Percentiles rank a stretch among this genome's conserved stretches.
phyloP scores from a whole-genome alignment of 2,888 invertebrate species.

The Suillia variegata region DNA sequence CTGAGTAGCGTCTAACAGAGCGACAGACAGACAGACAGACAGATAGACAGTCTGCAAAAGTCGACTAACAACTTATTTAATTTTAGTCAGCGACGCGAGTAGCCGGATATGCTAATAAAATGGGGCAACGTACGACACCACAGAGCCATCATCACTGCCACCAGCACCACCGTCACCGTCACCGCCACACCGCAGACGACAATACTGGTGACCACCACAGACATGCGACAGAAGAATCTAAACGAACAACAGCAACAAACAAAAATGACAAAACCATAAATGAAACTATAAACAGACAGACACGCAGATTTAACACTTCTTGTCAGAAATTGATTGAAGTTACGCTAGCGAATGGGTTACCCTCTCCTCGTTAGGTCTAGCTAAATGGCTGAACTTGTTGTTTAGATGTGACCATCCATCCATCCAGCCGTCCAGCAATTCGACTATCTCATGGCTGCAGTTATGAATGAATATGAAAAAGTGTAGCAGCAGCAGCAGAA shows the following conservation, averaged over 20 bases:
- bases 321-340: slow-evolving; percentile 58
- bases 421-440: too few relatives aligned
- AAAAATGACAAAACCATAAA: background rate
- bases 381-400: too few relatives aligned
- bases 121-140: slow-evolving; percentile 10
- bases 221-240: slow-evolving; percentile 22
- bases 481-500: background rate
- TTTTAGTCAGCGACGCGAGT: background rate
- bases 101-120: slow-evolving; percentile 55
- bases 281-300: slow-evolving; percentile 8
- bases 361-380: too few relatives aligned
- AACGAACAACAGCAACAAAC: slow-evolving; percentile 5
- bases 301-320: slow-evolving; percentile 59
- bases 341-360: slow-evolving; percentile 42
- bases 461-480: slow-evolving; percentile 2
- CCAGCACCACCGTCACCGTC: too few relatives aligned
- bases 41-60: background rate
- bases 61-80: background rate
- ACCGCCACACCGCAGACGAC: background rate
- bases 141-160: too few relatives aligned
- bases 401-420: background rate
- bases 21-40: slow-evolving; percentile 1
- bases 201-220: background rate
- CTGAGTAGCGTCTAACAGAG: too few relatives aligned
- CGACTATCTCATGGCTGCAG: background rate